Base-by-base conservation (phyloP, 2,113 vertebrate species). In the Caranx ignobilis region DNA sequence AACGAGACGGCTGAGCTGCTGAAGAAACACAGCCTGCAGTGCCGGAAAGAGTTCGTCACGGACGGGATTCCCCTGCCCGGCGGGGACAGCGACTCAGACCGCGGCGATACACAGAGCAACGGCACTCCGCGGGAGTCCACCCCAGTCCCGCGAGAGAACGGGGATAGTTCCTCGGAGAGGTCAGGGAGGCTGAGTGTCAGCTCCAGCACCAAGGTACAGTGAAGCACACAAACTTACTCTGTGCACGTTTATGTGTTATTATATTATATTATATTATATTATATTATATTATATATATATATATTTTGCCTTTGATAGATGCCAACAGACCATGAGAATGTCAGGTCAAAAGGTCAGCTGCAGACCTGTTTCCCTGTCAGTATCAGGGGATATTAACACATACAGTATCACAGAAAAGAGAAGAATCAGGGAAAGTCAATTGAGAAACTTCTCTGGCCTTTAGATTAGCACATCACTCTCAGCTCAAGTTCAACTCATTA, bases 1-100 rank as follows among this genome's bases (percentile, higher is more conserved):
- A 32, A 77, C 3, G 95, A 93, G 1, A 93, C 96, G 1, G 92
- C 94, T 6, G 94, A 96, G 82, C 92, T 94, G 71, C 93, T 97
- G 59, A 83, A 85, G 72, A 92, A 95, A 31, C 92, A 93, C 87
- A 91, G 93, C 80, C 84, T 97, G 68, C 75, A 31, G 82, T 95
- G 95, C 85, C 82, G 89, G 57, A 93, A 86, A 68, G 95, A 96
- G 41, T 94, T 92, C 87, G 91, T 93, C 48, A 85, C 83, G 11
- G 91, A 94, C 48, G 95, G 95, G 21, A 88, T 96, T 54, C 95
- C 93, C 43, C 5, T 90, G 61, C 87, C 84, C 39, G 77, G 74
- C 5, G 43, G 73, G 11, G 86, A 88, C 87, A 82, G 76, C 82
- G 85, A 89, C 84, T 86, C 73, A 5, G 84, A 77, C 47, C 74